A percentile compares a stretch with the other conserved stretches of the same genome.
phyloP scores from a whole-genome alignment of 2,113 vertebrate genomes.

The Albula glossodonta region DNA sequence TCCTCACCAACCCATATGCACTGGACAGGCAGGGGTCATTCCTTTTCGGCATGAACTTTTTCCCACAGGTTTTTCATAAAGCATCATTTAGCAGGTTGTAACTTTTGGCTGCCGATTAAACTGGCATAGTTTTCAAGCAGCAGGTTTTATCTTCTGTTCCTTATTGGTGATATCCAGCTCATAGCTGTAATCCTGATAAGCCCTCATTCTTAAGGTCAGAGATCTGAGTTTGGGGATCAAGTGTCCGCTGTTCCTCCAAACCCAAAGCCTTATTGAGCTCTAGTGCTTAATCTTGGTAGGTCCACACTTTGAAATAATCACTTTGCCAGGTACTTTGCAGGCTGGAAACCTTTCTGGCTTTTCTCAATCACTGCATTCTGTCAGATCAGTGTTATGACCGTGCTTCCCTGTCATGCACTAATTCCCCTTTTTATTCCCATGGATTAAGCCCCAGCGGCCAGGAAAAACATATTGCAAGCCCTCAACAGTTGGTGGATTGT shows the following conservation, averaged over 20 bases:
- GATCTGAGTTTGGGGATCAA: not conserved
- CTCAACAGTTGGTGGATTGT: constrained; percentile 10
- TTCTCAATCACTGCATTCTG: not conserved
- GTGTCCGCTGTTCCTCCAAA: not conserved
- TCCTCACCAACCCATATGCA: too few relatives aligned
- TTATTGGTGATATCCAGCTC: not conserved
- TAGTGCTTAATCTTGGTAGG: not conserved
- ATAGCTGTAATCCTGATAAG: not conserved
- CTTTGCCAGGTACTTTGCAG: not conserved
- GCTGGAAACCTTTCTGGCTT: not conserved
- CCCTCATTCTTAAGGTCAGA: not conserved
- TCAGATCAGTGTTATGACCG: not conserved
- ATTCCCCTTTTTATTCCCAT: not conserved
- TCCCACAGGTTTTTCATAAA: too few relatives aligned
- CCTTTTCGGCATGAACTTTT: too few relatives aligned
- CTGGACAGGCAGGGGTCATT: too few relatives aligned
- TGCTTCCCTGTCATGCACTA: not conserved
- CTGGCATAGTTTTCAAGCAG: not conserved
- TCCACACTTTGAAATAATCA: not conserved
- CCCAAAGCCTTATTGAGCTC: not conserved
- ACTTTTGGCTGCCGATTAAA: too few relatives aligned
- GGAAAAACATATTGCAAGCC: constrained; percentile 17
- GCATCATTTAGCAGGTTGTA: too few relatives aligned
- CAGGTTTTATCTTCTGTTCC: not conserved
- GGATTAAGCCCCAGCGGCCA: constrained; percentile 11